Percentiles rank a stretch among this genome's conserved stretches.
These are phyloP conservation scores for Meandrina meandrites DNA, from an alignment of 92 coral and sea anemone species.

Conservation along the genomic window DNA sequence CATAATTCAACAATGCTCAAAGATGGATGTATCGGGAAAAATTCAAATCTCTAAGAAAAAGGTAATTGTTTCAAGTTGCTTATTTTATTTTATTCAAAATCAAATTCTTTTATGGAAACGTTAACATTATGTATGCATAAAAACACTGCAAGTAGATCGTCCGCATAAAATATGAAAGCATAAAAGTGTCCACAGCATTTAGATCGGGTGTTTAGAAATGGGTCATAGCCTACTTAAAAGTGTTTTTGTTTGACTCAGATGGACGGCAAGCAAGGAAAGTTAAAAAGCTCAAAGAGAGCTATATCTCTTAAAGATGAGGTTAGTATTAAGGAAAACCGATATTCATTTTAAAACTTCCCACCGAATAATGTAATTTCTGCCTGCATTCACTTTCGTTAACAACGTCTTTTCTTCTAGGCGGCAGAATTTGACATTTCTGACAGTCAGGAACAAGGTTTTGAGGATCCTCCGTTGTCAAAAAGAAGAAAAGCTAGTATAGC, in stretches of 20 bases:
- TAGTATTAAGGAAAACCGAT: background rate
- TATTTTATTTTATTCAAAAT: background rate
- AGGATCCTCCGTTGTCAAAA: slow-evolving; percentile 55
- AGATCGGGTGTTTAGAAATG: too few relatives aligned
- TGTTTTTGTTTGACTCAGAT: slow-evolving; percentile 10
- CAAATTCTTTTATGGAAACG: background rate
- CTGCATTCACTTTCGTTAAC: slow-evolving; percentile 1
- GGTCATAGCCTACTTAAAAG: background rate
- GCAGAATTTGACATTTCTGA: slow-evolving; percentile 81
- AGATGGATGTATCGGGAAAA: slow-evolving; percentile 91
- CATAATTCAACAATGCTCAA: slow-evolving; percentile 78
- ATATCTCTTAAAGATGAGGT: slow-evolving; percentile 73
- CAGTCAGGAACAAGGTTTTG: slow-evolving; percentile 77
- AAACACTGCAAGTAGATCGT: background rate
- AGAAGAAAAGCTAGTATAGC: slow-evolving; percentile 82
- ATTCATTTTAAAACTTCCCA: background rate
- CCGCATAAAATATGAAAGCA: too few relatives aligned
- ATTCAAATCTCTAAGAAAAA: slow-evolving; percentile 36
- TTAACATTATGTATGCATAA: background rate
- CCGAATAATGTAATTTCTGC: background rate
- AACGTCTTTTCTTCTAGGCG: slow-evolving; percentile 36
- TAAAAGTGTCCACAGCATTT: too few relatives aligned
- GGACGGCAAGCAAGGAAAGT: slow-evolving; percentile 23
- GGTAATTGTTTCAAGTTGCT: background rate
- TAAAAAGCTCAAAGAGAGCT: slow-evolving; percentile 63